These are phyloP conservation scores for Plagodis pulveraria DNA, from an alignment of 2,888 invertebrate species.

Conservation along the genomic window DNA sequence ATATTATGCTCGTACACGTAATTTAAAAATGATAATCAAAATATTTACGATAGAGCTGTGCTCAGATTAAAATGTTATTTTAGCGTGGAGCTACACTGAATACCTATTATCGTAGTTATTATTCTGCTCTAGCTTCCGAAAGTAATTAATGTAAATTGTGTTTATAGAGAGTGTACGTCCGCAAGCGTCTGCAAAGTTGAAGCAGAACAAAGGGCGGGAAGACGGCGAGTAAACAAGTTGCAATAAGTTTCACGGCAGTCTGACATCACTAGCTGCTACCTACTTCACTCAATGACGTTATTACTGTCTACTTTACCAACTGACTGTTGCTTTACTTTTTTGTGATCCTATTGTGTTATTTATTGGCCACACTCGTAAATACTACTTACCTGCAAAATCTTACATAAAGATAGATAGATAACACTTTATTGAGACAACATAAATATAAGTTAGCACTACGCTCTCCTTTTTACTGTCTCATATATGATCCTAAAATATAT, in stretches of 20 bases:
- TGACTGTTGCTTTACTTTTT: constrained; percentile 37
- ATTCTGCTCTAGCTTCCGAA: constrained; percentile 47
- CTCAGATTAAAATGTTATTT: constrained; percentile 19
- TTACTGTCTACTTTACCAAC: constrained; percentile 55
- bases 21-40: no score
- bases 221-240: constrained; percentile 78
- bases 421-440: no score
- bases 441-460: no score
- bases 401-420: no score
- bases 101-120: constrained; percentile 45
- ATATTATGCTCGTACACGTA: no score
- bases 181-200: constrained; percentile 70
- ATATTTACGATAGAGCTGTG: constrained; percentile 1
- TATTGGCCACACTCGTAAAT: no score
- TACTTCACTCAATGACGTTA: constrained; percentile 61
- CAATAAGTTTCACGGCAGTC: constrained; percentile 69
- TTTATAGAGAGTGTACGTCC: constrained; percentile 69
- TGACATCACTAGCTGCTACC: constrained; percentile 52
- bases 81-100: constrained; percentile 14
- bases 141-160: constrained; percentile 75
- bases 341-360: background rate
- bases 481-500: no score
- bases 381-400: no score
- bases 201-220: constrained; percentile 71
- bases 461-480: no score